A percentile compares a stretch with the other conserved stretches of the same genome.
phyloP scores from a whole-genome alignment of 1,140 invertebrate genomes.

The Hyposmocoma kahamanoa region DNA sequence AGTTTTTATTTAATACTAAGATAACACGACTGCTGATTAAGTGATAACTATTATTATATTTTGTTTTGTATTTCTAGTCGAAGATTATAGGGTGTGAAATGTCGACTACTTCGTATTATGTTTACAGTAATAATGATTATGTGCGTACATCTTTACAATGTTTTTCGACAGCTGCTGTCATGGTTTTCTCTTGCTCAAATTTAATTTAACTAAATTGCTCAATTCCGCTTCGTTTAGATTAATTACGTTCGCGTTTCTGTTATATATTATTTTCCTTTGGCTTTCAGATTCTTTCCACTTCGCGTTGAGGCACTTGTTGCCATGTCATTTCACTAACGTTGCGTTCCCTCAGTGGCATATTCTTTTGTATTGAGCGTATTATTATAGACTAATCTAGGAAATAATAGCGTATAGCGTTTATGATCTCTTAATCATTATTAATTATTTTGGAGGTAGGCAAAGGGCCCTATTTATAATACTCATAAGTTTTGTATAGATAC shows the following conservation, averaged over 20 bases:
- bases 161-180: conserved; percentile 51
- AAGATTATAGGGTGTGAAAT: conserved; percentile 49
- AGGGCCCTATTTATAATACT: conserved; percentile 70
- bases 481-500: conserved; percentile 64
- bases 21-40: conserved; percentile 66
- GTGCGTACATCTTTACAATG: conserved; percentile 17
- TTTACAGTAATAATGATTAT: neutral
- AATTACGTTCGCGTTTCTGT: neutral
- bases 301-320: conserved; percentile 26
- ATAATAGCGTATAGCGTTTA: conserved; percentile 57
- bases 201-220: conserved; percentile 67
- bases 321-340: conserved; percentile 27
- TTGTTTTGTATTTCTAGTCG: conserved; percentile 67
- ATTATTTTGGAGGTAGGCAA: conserved; percentile 63
- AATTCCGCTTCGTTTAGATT: conserved; percentile 39
- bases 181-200: conserved; percentile 61
- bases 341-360: conserved; percentile 50
- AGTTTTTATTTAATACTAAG: conserved; percentile 58
- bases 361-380: conserved; percentile 52
- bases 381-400: conserved; percentile 62
- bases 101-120: conserved; percentile 42
- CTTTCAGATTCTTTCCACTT: conserved; percentile 19
- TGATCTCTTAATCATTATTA: conserved; percentile 74
- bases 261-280: conserved; percentile 21
- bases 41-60: conserved; percentile 57